Evolutionary conservation across 2,113 vertebrate species (phyloP).

Genomic region (Engystomops pustulosus): DNA sequence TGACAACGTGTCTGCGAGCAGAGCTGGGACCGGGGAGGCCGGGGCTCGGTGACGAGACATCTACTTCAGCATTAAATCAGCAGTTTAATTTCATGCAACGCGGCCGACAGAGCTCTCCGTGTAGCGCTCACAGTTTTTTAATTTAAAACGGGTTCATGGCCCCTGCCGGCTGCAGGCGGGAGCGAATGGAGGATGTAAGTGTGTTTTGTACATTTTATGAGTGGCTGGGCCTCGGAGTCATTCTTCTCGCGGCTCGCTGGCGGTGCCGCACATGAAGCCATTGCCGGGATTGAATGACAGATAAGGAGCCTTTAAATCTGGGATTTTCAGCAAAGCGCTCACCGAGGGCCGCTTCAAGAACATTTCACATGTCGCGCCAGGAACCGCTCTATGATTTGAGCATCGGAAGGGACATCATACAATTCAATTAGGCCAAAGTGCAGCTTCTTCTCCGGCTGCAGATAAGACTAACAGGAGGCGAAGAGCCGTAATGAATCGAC

Average conservation of each 20-base stretch:
- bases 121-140: constrained; percentile 25
- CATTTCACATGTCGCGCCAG: background rate
- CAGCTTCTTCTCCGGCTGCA: background rate
- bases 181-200: background rate
- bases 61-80: constrained; percentile 30
- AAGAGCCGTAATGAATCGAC: too few relatives aligned
- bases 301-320: background rate
- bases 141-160: constrained; percentile 24
- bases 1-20: too few relatives aligned
- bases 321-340: background rate
- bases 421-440: constrained; percentile 2
- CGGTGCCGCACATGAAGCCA: background rate
- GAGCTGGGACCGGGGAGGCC: background rate
- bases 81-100: constrained; percentile 41
- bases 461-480: background rate
- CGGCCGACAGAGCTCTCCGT: background rate
- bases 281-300: background rate
- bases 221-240: background rate
- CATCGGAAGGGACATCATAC: background rate
- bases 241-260: background rate
- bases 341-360: background rate
- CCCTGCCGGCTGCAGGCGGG: background rate
- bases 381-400: background rate
- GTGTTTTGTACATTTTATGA: background rate
- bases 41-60: background rate